These are phyloP conservation scores for Euphydryas editha DNA, from an alignment of 2,888 invertebrate genomes.

Conservation along the genomic window DNA sequence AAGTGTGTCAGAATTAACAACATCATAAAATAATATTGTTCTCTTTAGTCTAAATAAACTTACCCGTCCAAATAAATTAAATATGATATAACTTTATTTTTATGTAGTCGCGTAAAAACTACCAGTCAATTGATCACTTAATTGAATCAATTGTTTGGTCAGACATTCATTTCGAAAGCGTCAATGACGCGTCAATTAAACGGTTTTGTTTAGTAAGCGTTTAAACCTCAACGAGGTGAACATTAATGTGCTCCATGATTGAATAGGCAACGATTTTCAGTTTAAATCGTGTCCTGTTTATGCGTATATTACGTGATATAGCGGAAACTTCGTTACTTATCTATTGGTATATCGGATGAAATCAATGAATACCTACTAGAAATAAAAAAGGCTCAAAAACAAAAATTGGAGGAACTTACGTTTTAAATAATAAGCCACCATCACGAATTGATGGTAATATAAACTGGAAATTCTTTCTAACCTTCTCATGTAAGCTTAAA, in stretches of 20 bases:
- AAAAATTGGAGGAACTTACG: too few relatives aligned
- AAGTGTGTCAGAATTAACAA: too few relatives aligned
- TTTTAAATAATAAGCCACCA: too few relatives aligned
- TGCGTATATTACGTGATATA: neutral
- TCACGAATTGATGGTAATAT: too few relatives aligned
- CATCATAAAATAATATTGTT: too few relatives aligned
- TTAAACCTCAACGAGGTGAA: constrained; percentile 25
- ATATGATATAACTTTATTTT: neutral
- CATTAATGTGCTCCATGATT: constrained; percentile 17
- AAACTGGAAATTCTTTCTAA: too few relatives aligned
- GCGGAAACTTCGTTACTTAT: neutral
- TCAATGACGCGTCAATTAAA: constrained; percentile 27
- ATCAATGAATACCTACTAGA: too few relatives aligned
- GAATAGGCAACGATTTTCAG: constrained; percentile 20
- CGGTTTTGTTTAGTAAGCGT: constrained; percentile 31
- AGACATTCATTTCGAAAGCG: constrained; percentile 26
- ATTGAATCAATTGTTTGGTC: constrained; percentile 22
- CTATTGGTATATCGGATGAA: neutral
- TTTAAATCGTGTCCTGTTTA: constrained; percentile 3
- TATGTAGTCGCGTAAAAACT: neutral
- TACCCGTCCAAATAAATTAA: neutral
- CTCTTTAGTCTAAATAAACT: too few relatives aligned
- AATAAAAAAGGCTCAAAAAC: too few relatives aligned
- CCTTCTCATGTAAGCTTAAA: too few relatives aligned
- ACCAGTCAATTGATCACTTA: constrained; percentile 24